These are phyloP conservation scores for Lepidocolaptes lacrymiger DNA, from an alignment of 2,797 vertebrate genomes.

Conservation along the genomic window DNA sequence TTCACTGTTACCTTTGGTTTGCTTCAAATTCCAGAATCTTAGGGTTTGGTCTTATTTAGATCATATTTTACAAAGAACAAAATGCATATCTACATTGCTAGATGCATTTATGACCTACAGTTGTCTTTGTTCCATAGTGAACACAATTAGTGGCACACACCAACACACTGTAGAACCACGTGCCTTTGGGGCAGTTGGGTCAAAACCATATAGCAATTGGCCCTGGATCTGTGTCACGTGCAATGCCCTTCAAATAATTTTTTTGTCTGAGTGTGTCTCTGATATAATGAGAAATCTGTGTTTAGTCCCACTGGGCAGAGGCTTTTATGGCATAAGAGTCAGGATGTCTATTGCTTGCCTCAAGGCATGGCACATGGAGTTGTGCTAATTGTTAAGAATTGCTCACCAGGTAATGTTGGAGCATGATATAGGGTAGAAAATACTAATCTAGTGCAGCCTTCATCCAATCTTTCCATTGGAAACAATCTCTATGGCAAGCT, in stretches of 20 bases:
- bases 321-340: not conserved
- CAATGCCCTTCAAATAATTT: too few relatives aligned
- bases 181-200: not conserved
- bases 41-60: not conserved
- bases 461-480: not conserved
- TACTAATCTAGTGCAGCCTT: fast-evolving
- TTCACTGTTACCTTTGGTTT: not conserved
- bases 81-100: not conserved
- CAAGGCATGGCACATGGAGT: not conserved
- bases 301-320: not conserved
- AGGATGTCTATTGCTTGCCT: not conserved
- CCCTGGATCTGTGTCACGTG: not conserved
- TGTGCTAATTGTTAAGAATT: not conserved
- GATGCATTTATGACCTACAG: not conserved
- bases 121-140: not conserved
- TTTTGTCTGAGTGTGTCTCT: not conserved
- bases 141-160: not conserved
- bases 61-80: not conserved
- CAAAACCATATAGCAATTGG: not conserved
- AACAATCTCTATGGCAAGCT: not conserved
- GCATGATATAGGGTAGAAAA: not conserved
- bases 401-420: not conserved
- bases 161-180: fast-evolving
- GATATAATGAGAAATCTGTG: not conserved
- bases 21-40: not conserved